Evolutionary conservation across 1,140 invertebrate species (phyloP), one percentile per base, ranked within the genome.

Genomic region (Achatina immaculata): DNA sequence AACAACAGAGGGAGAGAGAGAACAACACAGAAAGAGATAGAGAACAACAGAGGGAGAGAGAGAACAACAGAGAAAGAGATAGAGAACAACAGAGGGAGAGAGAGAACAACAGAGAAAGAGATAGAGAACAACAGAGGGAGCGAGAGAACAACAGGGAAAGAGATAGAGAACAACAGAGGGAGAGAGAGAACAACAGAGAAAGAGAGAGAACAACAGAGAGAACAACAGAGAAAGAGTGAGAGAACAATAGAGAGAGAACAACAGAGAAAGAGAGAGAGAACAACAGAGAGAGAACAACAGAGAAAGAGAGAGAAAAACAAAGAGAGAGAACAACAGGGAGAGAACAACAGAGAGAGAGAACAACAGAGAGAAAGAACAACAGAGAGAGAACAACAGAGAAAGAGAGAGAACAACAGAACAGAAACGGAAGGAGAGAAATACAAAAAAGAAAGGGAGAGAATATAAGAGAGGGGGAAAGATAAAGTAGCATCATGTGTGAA

Each of bases 261-360:
- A n/a, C 31, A 78, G 62, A 68, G 28, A 69, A 38, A 78, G 77
- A 78, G 42, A 78, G 58, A 69, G 28, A 69, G 42, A 78, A 19
- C 45, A 28, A 48, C 42, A 78, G 16, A 78, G 42, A 69, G 40
- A 78, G 42, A 78, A n/a, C 34, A 28, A 78, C n/a, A 48, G 66
- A 78, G 43, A 69, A 11, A 48, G 62, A 34, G 51, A 78, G n/a
- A n/a, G n/a, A n/a, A n/a, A n/a, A n/a, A n/a, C n/a, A n/a, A n/a
- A n/a, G n/a, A n/a, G n/a, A n/a, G n/a, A n/a, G n/a, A n/a, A n/a
- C n/a, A n/a, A n/a, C n/a, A n/a, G n/a, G n/a, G n/a, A n/a, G n/a
- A n/a, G 62, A 78, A n/a, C 62, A 36, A 66, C 36, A 36, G 66
- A 55, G 78, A 55, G 48, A 79, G 77, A 69, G 66, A 79, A 65